Conservation (phyloP, 2,113 vertebrate genomes). For the Festucalex cinctus region DNA sequence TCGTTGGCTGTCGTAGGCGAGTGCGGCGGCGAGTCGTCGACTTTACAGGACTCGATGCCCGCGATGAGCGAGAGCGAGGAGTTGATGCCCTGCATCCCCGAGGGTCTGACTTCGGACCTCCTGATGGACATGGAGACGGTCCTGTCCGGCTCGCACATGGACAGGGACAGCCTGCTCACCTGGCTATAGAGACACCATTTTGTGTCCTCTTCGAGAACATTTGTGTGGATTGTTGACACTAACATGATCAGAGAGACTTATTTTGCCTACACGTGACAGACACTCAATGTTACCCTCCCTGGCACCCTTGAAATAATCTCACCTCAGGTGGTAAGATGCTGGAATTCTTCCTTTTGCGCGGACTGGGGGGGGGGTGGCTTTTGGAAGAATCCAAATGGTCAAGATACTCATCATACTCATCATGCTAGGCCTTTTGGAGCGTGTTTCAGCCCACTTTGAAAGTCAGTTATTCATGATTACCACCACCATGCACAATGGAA, state of each 20-base stretch:
- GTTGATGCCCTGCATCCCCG: constrained; percentile 92
- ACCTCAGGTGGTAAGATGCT: background rate
- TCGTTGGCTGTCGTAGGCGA: constrained; percentile 78
- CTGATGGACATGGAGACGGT: constrained; percentile 97
- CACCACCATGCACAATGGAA: background rate
- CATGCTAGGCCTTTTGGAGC: background rate
- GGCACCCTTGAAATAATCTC: constrained; percentile 9
- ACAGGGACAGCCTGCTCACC: constrained; percentile 96
- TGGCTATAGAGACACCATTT: constrained; percentile 82
- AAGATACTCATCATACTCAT: too few relatives aligned
- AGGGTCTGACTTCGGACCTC: constrained; percentile 91
- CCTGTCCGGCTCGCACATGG: constrained; percentile 90
- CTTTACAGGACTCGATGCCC: constrained; percentile 86
- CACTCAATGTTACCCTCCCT: constrained; percentile 28
- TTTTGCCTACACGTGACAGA: constrained; percentile 30
- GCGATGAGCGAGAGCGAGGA: constrained; percentile 92
- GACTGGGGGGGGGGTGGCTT: background rate
- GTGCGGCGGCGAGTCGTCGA: constrained; percentile 78
- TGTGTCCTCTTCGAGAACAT: background rate
- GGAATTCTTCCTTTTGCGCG: background rate
- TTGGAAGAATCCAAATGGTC: background rate
- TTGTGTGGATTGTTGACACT: background rate
- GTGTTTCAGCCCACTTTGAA: background rate
- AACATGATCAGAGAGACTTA: background rate
- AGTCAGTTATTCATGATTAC: too few relatives aligned